Evolutionary conservation across 2,888 invertebrate species (phyloP).

Genomic region (Gnatocerus cornutus): DNA sequence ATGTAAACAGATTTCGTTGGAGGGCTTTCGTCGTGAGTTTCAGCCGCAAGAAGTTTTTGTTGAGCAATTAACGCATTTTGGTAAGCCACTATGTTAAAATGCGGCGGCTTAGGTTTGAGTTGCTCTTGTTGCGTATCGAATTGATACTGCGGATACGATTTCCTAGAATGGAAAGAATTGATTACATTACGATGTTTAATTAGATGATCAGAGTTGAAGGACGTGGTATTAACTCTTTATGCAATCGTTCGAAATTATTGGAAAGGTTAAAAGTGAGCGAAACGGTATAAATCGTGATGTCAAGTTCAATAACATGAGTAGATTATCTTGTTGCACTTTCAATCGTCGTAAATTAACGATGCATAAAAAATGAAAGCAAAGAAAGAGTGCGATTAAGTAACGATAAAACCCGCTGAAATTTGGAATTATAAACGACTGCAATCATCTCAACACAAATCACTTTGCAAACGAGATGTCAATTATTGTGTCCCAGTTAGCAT

Average conservation of each 20-base stretch:
- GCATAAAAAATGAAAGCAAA: constrained; percentile 11
- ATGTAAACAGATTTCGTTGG: constrained; percentile 33
- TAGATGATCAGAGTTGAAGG: constrained; percentile 20
- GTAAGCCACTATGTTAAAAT: constrained; percentile 47
- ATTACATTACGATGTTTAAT: not conserved
- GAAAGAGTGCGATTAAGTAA: not conserved
- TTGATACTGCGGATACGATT: constrained; percentile 40
- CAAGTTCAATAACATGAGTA: constrained; percentile 37
- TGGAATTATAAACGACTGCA: not conserved
- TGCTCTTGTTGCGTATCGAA: constrained; percentile 28
- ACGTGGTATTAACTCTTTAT: constrained; percentile 35
- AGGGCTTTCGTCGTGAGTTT: constrained; percentile 26
- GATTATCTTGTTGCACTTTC: constrained; percentile 27
- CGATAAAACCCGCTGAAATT: too few species aligned
- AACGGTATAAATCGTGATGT: constrained; percentile 32
- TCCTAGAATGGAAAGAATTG: constrained; percentile 28
- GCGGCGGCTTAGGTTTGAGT: constrained; percentile 28
- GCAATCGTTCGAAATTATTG: not conserved
- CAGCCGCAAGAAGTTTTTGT: constrained; percentile 45
- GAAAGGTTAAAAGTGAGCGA: constrained; percentile 32
- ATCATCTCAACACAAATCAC: not conserved
- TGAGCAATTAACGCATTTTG: constrained; percentile 46
- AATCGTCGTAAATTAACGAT: constrained; percentile 10
- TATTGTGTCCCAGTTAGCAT: constrained; percentile 32
- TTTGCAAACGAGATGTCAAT: constrained; percentile 8